phyloP scores from a whole-genome alignment of 92 coral and sea anemone species.

The Montipora capitata region DNA sequence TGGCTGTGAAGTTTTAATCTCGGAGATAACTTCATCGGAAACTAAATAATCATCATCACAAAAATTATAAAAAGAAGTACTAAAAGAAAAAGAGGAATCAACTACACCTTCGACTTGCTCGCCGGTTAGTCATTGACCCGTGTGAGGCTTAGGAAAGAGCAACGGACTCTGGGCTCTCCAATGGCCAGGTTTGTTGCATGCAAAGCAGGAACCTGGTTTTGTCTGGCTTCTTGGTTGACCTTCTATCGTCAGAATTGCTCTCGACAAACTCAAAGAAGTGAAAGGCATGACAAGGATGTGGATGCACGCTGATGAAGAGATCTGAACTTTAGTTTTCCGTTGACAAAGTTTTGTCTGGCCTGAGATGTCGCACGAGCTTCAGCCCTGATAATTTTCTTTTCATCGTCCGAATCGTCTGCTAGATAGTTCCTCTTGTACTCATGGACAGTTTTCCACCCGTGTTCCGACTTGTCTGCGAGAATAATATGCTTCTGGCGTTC shows the following conservation, averaged over 20 bases:
- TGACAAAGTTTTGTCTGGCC: too few species aligned
- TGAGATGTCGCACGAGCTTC: too few species aligned
- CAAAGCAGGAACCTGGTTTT: neutral
- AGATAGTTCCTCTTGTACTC: neutral
- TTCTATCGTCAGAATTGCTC: too few species aligned
- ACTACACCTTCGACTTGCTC: neutral
- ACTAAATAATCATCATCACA: neutral
- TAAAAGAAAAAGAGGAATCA: too few species aligned
- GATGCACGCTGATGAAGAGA: too few species aligned
- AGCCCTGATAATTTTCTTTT: too few species aligned
- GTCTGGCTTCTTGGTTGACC: neutral
- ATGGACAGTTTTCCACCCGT: too few species aligned
- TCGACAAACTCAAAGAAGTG: too few species aligned
- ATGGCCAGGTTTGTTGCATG: slow-evolving; percentile 2
- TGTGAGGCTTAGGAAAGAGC: neutral
- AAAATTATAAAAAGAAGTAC: neutral
- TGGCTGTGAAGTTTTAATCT: neutral
- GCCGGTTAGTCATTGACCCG: neutral
- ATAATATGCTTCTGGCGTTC: neutral
- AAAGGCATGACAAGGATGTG: too few species aligned
- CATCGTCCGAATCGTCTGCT: neutral
- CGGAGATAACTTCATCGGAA: neutral
- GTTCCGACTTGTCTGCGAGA: too few species aligned
- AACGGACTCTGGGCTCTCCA: slow-evolving; percentile 3
- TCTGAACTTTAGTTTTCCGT: too few species aligned